phyloP scores from a whole-genome alignment of 2,113 vertebrate species.

The Cebidichthys violaceus region DNA sequence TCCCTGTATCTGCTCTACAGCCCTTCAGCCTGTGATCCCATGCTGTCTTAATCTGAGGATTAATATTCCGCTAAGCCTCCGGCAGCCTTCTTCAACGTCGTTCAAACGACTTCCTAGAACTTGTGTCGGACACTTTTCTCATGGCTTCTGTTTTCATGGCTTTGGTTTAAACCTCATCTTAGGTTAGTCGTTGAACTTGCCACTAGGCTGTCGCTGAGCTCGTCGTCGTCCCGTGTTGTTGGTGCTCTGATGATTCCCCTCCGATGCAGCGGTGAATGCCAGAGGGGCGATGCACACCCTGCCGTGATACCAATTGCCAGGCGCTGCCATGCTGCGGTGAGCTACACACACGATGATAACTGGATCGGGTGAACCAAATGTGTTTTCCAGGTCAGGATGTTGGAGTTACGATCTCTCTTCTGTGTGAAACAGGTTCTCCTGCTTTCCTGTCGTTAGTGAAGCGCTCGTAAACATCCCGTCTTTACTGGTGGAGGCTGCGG shows the following conservation, averaged over 20 bases:
- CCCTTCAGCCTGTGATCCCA: conserved; percentile 1
- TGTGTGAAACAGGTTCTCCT: neutral
- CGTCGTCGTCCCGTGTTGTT: conserved; percentile 11
- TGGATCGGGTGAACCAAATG: conserved; percentile 22
- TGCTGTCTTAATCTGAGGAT: conserved; percentile 1
- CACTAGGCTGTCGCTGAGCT: neutral
- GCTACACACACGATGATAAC: conserved; percentile 40
- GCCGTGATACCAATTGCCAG: conserved; percentile 58
- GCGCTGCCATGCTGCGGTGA: conserved; percentile 51
- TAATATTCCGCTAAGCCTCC: neutral
- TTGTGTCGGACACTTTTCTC: neutral
- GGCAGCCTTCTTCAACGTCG: neutral
- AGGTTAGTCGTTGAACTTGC: neutral
- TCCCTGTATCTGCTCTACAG: neutral
- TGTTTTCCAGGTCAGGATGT: conserved; percentile 26
- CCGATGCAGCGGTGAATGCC: conserved; percentile 26
- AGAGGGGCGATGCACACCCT: conserved; percentile 43
- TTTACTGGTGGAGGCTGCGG: neutral
- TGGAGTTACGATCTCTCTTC: neutral
- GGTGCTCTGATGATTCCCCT: conserved; percentile 47
- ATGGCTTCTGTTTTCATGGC: neutral
- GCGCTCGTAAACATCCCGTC: neutral
- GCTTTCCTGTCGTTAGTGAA: neutral
- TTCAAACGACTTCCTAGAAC: neutral
- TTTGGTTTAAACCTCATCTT: neutral